Conservation (phyloP, 2,113 vertebrate species). For the Genyomyrus donnyi region DNA sequence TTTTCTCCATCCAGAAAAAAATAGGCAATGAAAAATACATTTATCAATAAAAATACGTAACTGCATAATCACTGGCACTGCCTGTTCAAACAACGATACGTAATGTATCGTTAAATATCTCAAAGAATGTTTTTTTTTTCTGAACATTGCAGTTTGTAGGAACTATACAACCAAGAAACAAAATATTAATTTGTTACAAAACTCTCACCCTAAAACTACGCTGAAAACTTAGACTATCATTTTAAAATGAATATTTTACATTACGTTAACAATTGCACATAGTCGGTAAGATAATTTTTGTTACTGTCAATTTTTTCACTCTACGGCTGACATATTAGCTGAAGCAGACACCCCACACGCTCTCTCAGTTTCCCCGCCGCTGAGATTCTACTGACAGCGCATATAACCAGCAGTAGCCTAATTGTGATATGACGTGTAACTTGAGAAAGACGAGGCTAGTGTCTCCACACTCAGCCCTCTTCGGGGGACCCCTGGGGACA, state of each 20-base stretch:
- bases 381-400: not conserved
- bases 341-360: not conserved
- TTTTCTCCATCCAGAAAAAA: not conserved
- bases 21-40: not conserved
- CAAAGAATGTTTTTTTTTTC: not conserved
- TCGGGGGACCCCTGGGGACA: not conserved
- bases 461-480: not conserved
- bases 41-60: not conserved
- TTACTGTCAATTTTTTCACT: not conserved
- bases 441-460: too few relatives aligned
- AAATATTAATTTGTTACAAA: not conserved
- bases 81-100: not conserved
- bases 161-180: not conserved
- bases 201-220: not conserved
- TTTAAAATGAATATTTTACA: not conserved
- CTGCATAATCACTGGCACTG: not conserved
- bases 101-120: not conserved
- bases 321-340: not conserved
- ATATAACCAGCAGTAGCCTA: not conserved
- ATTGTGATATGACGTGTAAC: not conserved
- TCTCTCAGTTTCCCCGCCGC: not conserved
- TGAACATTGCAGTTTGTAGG: not conserved
- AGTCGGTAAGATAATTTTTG: not conserved
- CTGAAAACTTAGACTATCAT: not conserved
- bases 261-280: not conserved